A percentile compares a stretch with the other conserved stretches of the same genome.
These are phyloP conservation scores for Spermophilus dauricus DNA, from an alignment of 2,113 vertebrate species.

Conservation along the genomic window DNA sequence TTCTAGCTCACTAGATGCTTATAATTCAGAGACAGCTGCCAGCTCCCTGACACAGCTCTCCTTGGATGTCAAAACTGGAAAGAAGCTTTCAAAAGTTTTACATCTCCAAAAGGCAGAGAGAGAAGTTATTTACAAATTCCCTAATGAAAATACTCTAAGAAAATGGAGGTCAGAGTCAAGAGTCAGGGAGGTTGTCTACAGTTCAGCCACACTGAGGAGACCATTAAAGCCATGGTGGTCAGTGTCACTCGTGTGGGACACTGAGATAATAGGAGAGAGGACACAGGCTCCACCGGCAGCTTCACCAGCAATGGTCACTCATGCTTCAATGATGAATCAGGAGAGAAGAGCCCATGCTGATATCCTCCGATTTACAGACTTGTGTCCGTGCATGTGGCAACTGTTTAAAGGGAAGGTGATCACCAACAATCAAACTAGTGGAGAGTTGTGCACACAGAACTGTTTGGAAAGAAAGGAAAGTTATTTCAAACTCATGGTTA, in stretches of 20 bases:
- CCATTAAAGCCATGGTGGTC: neutral
- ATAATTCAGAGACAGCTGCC: neutral
- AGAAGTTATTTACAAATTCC: neutral
- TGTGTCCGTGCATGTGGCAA: neutral
- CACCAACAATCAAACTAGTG: neutral
- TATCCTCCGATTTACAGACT: neutral
- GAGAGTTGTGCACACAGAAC: neutral
- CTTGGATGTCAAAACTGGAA: neutral
- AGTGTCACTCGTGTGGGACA: fast-evolving
- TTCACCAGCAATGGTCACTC: too few species aligned
- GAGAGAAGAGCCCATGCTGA: fast-evolving
- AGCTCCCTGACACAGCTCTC: neutral
- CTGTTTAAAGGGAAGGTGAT: neutral
- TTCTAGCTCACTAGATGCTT: neutral
- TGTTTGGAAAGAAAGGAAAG: neutral
- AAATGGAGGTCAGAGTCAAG: neutral
- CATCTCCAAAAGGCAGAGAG: neutral
- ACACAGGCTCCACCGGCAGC: fast-evolving
- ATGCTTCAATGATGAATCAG: neutral
- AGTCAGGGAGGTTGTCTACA: neutral
- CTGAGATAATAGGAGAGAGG: fast-evolving
- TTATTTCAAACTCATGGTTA: neutral
- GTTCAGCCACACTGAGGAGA: neutral
- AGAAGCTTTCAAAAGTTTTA: neutral
- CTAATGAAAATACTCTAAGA: neutral